Evolutionary conservation across 2,797 vertebrate species (phyloP), one percentile per base, ranked within the genome.

Genomic region (Micropoecilia bifurca): DNA sequence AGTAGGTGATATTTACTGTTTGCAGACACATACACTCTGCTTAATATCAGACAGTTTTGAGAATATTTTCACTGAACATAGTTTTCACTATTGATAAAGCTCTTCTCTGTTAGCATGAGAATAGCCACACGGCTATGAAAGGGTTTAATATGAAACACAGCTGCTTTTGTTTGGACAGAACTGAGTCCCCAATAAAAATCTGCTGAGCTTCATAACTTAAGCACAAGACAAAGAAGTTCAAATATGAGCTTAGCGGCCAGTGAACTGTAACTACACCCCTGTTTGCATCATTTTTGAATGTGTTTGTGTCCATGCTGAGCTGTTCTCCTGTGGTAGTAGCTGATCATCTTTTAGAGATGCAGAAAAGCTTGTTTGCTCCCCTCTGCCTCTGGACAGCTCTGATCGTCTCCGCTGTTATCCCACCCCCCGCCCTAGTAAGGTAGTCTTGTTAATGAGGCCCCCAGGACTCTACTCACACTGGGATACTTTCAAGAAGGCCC

Each of bases 301-400:
- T 6, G 28, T 61, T 63, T 63, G 76, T 59, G 2, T 10, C 1
- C n/a, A 33, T 28, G 41, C 63, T 66, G 81, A 77, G 73, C 53
- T 63, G 18, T 13, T 80, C 53, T 77, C 73, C 10, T 72, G 82
- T 78, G 71, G 47, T 41, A 78, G 68, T 66, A 71, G 63, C 48
- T 30, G 22, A 79, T 80, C 59, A 81, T 63, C 73, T 85, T 76
- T 75, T 69, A 71, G 43, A 43, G 46, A 13, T 9, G 75, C 61
- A 84, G 47, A 80, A 61, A 75, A 73, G 71, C 80, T 73, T 69
- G 82, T 85, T 83, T 91, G 81, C 77, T 75, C 72, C 57, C n/a
- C 43, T 83, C 78, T 59, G 74, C 79, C 71, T 82, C 80, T 80
- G 82, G 88, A 90, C 87, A 86, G 80, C 89, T 89, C 79, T 83